phyloP scores from a whole-genome alignment of 2,888 invertebrate genomes.

The Diarsia rubi region DNA sequence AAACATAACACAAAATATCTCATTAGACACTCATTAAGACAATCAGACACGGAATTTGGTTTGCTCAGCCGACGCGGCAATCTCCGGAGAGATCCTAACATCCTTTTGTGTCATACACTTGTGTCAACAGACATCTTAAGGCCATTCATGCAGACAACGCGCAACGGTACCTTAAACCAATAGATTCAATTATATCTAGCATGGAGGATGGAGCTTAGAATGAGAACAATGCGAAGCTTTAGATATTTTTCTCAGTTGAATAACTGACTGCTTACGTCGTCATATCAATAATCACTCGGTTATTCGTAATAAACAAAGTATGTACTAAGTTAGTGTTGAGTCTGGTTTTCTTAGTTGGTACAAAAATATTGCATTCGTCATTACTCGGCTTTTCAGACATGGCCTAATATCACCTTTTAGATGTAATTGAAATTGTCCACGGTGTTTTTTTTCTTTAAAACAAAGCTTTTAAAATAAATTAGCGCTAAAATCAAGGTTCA shows the following conservation, averaged over 20 bases:
- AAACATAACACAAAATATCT: conserved; percentile 75
- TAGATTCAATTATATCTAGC: conserved; percentile 29
- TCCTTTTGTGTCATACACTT: conserved; percentile 84
- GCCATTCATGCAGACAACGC: conserved; percentile 64
- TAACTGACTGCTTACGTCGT: conserved; percentile 7
- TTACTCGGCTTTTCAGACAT: conserved; percentile 10
- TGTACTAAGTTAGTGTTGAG: neutral
- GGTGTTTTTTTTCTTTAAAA: conserved; percentile 12
- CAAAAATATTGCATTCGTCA: neutral
- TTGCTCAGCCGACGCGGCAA: conserved; percentile 82
- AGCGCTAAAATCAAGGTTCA: conserved; percentile 37
- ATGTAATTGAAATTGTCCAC: neutral
- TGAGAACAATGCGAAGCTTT: conserved; percentile 32
- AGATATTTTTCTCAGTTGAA: neutral
- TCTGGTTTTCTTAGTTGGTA: conserved; percentile 1
- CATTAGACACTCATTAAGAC: conserved; percentile 82
- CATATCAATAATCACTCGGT: neutral
- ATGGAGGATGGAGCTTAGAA: conserved; percentile 48
- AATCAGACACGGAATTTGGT: conserved; percentile 79
- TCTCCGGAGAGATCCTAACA: conserved; percentile 80
- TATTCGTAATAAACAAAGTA: neutral
- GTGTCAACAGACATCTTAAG: conserved; percentile 78
- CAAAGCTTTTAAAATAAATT: conserved; percentile 5
- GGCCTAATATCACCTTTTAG: neutral
- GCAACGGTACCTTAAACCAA: conserved; percentile 61